Evolutionary conservation across 1,140 invertebrate species (phyloP).

Genomic region (Nasonia giraulti): DNA sequence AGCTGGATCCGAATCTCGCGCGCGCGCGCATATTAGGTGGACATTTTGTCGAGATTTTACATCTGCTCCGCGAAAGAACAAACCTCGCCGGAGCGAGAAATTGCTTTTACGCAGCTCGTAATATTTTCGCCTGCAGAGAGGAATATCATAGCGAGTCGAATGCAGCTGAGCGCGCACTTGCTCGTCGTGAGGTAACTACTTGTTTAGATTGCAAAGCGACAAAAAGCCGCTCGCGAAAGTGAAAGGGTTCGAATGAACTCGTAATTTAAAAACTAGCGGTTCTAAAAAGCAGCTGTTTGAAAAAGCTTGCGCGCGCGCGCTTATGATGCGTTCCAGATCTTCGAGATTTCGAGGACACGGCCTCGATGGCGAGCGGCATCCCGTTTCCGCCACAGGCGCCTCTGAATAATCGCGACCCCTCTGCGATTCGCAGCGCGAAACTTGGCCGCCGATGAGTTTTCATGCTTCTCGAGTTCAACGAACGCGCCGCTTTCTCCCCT

Average conservation of each 20-base stretch:
- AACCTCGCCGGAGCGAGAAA: neutral
- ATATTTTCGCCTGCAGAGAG: neutral
- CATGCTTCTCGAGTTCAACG: slow-evolving; percentile 45
- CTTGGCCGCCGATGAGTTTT: slow-evolving; percentile 11
- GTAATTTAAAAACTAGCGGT: neutral
- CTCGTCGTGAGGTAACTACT: neutral
- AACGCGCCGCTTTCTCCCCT: slow-evolving; percentile 49
- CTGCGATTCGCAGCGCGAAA: neutral
- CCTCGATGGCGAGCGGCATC: slow-evolving; percentile 1
- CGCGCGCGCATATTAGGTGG: too few species aligned
- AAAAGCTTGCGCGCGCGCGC: neutral
- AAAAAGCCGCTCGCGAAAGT: neutral
- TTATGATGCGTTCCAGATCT: too few species aligned
- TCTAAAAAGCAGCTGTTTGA: too few species aligned
- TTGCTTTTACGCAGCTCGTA: neutral
- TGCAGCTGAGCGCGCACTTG: too few species aligned
- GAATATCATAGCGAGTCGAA: too few species aligned
- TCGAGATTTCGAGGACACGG: slow-evolving; percentile 28
- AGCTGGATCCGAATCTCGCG: too few species aligned
- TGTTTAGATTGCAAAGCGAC: neutral
- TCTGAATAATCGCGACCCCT: too few species aligned
- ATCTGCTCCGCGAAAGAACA: neutral
- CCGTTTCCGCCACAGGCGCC: too few species aligned
- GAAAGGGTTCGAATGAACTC: slow-evolving; percentile 1
- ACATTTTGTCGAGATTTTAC: too few species aligned